Evolutionary conservation across 2,113 vertebrate species (phyloP).

Genomic region (Eleginops maclovinus): DNA sequence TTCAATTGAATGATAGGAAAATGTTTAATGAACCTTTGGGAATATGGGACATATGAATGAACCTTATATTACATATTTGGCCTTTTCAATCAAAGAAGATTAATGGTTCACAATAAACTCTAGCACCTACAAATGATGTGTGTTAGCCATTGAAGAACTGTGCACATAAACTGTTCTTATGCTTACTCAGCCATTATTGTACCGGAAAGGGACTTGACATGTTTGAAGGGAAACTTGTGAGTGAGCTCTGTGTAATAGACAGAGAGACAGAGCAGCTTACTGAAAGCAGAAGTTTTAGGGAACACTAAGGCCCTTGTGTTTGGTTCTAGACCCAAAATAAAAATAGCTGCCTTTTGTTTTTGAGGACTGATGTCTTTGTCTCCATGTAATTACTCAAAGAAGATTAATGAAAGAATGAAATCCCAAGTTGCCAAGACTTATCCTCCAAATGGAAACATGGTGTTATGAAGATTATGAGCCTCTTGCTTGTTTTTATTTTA

Average conservation of each 20-base stretch:
- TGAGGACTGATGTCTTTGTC: constrained; percentile 18
- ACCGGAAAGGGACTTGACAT: constrained; percentile 12
- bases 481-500: not conserved
- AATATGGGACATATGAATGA: not conserved
- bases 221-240: not conserved
- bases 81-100: not conserved
- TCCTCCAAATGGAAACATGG: constrained; percentile 26
- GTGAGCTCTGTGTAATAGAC: constrained; percentile 3
- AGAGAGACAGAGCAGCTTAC: constrained; percentile 1
- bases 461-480: constrained; percentile 12
- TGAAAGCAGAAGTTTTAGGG: constrained; percentile 2
- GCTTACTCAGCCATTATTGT: constrained; percentile 16
- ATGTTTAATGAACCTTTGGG: not conserved
- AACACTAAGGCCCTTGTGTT: constrained; percentile 21
- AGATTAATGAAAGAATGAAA: constrained; percentile 48
- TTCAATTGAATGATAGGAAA: too few relatives aligned
- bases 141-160: not conserved
- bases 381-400: constrained; percentile 17
- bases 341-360: constrained; percentile 28
- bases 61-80: not conserved
- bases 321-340: constrained; percentile 13
- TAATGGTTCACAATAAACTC: constrained; percentile 1
- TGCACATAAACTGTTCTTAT: constrained; percentile 17
- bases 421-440: constrained; percentile 35
- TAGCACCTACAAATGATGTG: constrained; percentile 4